phyloP scores from a whole-genome alignment of 2,888 invertebrate genomes.

The Acronicta leporina region DNA sequence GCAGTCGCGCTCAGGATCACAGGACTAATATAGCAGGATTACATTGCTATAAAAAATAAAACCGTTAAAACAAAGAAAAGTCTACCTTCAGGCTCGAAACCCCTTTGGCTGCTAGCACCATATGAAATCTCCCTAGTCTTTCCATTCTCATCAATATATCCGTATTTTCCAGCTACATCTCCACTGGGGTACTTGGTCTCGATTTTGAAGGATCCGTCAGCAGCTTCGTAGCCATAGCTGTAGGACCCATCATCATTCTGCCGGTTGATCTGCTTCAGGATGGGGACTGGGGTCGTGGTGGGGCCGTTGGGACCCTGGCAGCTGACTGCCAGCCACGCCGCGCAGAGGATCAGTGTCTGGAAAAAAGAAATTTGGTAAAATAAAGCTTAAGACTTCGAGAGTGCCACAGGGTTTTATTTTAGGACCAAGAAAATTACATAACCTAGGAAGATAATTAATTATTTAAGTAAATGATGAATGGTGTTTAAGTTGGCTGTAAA shows the following conservation, averaged over 20 bases:
- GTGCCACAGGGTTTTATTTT: constrained; percentile 5
- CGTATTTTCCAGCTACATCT: constrained; percentile 96
- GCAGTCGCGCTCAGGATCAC: too few relatives aligned
- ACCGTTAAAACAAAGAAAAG: constrained; percentile 13
- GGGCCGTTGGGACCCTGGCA: constrained; percentile 87
- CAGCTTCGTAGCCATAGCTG: constrained; percentile 96
- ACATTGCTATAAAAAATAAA: constrained; percentile 9
- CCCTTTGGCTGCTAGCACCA: constrained; percentile 94
- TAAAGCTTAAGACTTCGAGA: background rate
- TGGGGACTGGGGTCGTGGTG: constrained; percentile 93
- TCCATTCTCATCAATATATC: constrained; percentile 95
- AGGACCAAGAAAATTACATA: background rate
- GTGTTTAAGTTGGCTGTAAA: too few relatives aligned
- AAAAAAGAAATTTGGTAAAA: constrained; percentile 34
- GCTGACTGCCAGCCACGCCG: constrained; percentile 59
- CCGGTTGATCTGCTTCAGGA: constrained; percentile 94
- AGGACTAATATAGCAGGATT: too few relatives aligned
- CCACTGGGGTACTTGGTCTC: constrained; percentile 95
- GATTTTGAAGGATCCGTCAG: constrained; percentile 96
- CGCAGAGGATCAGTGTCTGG: constrained; percentile 63
- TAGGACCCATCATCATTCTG: constrained; percentile 97
- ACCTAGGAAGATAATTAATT: too few relatives aligned
- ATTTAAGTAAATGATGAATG: too few relatives aligned
- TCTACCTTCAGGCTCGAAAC: constrained; percentile 94
- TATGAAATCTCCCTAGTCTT: constrained; percentile 94